Conservation (phyloP, 1,140 invertebrate genomes). For the Planococcus citri region DNA sequence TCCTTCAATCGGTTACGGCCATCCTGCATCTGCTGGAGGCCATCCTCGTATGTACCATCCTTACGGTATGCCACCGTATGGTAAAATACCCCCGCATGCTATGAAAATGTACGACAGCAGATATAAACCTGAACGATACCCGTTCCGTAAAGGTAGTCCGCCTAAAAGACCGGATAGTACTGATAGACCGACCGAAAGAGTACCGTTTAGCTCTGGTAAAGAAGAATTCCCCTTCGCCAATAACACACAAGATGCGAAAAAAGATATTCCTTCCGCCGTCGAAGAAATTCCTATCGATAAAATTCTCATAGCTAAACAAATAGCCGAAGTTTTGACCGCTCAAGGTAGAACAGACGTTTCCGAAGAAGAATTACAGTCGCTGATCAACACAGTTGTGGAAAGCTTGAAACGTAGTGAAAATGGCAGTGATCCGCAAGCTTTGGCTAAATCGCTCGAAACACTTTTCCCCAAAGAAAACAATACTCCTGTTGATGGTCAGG, state of each 20-base stretch:
- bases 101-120: not conserved
- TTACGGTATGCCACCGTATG: not conserved
- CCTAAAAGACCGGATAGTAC: not conserved
- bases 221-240: slow-evolving; percentile 5
- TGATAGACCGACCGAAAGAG: not conserved
- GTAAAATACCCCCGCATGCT: not conserved
- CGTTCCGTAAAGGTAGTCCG: not conserved
- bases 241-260: not conserved
- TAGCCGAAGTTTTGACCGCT: slow-evolving; percentile 56
- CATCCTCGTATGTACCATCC: not conserved
- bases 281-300: slow-evolving; percentile 55
- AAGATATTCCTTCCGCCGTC: slow-evolving; percentile 38
- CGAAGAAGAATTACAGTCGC: slow-evolving; percentile 55
- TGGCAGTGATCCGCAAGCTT: slow-evolving; percentile 26
- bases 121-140: not conserved
- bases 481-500: not conserved
- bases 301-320: slow-evolving; percentile 57
- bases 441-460: not conserved
- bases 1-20: not conserved
- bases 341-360: slow-evolving; percentile 66
- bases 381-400: slow-evolving; percentile 60
- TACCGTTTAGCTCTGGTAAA: not conserved
- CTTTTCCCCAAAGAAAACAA: slow-evolving; percentile 20
- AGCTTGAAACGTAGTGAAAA: slow-evolving; percentile 42
- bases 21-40: not conserved